phyloP scores from a whole-genome alignment of 1,140 invertebrate genomes.

The Forficula auricularia region DNA sequence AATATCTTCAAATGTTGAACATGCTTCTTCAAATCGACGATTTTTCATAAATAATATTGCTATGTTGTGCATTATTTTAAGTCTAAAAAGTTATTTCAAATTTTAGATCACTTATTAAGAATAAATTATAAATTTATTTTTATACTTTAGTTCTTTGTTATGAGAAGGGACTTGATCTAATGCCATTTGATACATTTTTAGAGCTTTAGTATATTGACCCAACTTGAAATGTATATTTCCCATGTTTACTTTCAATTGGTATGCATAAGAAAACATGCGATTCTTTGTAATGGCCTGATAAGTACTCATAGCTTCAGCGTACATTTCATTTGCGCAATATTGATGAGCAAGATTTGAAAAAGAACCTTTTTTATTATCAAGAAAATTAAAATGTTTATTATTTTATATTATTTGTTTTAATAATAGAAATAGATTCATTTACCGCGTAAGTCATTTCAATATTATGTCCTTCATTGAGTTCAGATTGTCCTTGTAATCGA shows the following conservation, averaged over 20 bases:
- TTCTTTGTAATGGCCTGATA: conserved; percentile 81
- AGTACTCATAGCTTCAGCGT: conserved; percentile 85
- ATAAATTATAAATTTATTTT: conserved; percentile 6
- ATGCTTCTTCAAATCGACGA: conserved; percentile 89
- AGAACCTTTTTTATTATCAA: conserved; percentile 45
- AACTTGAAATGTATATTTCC: conserved; percentile 94
- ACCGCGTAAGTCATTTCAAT: conserved; percentile 87
- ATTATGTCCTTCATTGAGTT: conserved; percentile 72
- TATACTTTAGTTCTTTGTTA: conserved; percentile 73
- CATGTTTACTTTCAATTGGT: conserved; percentile 91
- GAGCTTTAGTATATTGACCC: conserved; percentile 83
- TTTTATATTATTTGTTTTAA: neutral
- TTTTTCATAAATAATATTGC: conserved; percentile 88
- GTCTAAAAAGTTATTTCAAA: too few species aligned
- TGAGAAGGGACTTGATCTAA: conserved; percentile 84
- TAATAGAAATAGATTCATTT: conserved; percentile 20
- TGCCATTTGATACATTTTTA: conserved; percentile 96
- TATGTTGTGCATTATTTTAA: conserved; percentile 98
- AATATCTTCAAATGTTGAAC: conserved; percentile 92
- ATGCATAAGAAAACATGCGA: conserved; percentile 68
- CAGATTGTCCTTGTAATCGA: conserved; percentile 73
- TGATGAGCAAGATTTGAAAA: conserved; percentile 86
- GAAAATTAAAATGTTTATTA: conserved; percentile 10
- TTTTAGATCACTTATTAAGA: conserved; percentile 12
- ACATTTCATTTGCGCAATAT: conserved; percentile 85